Evolutionary conservation across 2,797 vertebrate species (phyloP).

Genomic region (Leucoraja ocellata): DNA sequence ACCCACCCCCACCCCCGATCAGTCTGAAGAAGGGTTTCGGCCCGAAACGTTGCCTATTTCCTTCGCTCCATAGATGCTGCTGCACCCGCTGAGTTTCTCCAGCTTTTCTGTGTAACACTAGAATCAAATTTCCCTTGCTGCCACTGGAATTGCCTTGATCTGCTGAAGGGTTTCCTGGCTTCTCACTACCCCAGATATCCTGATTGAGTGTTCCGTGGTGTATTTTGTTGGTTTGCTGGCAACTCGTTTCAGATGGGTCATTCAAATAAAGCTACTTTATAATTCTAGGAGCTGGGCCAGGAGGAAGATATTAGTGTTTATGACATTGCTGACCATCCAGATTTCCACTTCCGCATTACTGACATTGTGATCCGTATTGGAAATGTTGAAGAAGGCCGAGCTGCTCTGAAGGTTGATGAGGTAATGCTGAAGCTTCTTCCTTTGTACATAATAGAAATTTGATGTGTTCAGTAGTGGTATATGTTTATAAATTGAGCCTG

Average conservation of each 20-base stretch:
- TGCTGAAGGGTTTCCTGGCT: background rate
- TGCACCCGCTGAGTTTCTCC: no score
- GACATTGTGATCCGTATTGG: constrained; percentile 95
- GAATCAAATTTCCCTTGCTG: background rate
- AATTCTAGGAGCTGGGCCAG: constrained; percentile 71
- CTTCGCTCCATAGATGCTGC: no score
- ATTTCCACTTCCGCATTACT: constrained; percentile 89
- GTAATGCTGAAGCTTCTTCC: constrained; percentile 42
- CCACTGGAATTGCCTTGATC: background rate
- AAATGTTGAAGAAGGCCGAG: constrained; percentile 70
- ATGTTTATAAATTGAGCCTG: background rate
- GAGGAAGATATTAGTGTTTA: constrained; percentile 97
- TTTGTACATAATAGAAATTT: background rate
- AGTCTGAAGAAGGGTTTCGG: no score
- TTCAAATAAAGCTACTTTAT: background rate
- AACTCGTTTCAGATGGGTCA: background rate
- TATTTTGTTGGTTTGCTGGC: background rate
- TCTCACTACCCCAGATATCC: background rate
- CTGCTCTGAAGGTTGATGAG: constrained; percentile 71
- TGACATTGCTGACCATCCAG: constrained; percentile 91
- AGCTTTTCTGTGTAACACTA: no score
- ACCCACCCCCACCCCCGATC: no score
- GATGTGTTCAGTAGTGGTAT: background rate
- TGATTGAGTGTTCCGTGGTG: background rate
- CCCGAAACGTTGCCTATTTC: no score